Base-by-base conservation (phyloP, 2,797 vertebrate species). In the Toxotes lorentzi region DNA sequence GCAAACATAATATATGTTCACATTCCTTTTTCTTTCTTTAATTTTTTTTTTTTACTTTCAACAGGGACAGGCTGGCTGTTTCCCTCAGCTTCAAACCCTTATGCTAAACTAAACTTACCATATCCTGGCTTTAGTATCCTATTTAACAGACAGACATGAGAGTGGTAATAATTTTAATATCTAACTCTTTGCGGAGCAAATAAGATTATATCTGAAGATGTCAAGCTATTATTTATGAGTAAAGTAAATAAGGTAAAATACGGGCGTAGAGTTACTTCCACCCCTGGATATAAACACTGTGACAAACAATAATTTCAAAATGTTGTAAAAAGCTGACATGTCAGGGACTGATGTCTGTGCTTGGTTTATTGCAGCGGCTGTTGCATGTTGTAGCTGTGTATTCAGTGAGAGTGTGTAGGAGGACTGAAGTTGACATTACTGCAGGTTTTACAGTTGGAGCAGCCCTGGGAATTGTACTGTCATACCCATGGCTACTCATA, bases 401-500 rank as follows among this genome's bases (percentile, higher is more conserved):
- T 77, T 65, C 38, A 30, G 23, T n/a, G 62, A 54, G 41, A 50
- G 58, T 64, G 62, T 81, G 82, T 82, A 60, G 82, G 81, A 72
- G 83, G 74, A 73, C 70, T 77, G 73, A 75, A 62, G 71, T 35
- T 87, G 74, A 82, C 76, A 73, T 82, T 70, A 88, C 73, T 41
- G 32, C 58, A 62, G 72, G 67, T 86, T 90, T 85, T 74, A 78
- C 40, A 71, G 83, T 57, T 0, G 50, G 40, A 62, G 84, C 78
- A 73, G 75, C 63, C 64, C 60, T n/a, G 78, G 77, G 86, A 88
- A 79, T 83, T 81, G 75, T 71, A 40, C 85, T 81, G 88, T 83
- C 85, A 86, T 56, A 85, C 74, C 86, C 89, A 67, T 70, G 82
- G 89, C 86, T 82, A 78, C 86, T 86, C 86, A 75, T 61, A 80